These are phyloP conservation scores for Anoncus sp. DNA, from an alignment of 2,888 invertebrate species.

Conservation along the genomic window DNA sequence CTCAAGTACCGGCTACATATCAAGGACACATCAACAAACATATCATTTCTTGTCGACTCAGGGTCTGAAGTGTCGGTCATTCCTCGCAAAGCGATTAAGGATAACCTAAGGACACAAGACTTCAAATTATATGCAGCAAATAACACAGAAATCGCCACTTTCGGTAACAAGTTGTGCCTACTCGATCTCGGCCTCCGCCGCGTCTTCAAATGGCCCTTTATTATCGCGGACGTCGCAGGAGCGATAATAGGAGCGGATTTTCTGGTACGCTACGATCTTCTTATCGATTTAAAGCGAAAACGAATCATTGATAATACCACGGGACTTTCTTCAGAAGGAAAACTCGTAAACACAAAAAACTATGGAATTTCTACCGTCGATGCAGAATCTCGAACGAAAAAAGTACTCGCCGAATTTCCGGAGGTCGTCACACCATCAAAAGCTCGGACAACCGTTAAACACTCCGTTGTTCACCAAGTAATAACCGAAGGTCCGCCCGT, in stretches of 20 bases:
- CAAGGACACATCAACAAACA: background rate
- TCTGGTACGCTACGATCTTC: slow-evolving; percentile 39
- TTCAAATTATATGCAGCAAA: background rate
- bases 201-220: slow-evolving; percentile 52
- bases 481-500: slow-evolving; percentile 77
- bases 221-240: slow-evolving; percentile 47
- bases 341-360: background rate
- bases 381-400: background rate
- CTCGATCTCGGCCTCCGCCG: slow-evolving; percentile 49
- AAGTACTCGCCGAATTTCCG: slow-evolving; percentile 23
- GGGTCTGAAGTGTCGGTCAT: slow-evolving; percentile 7
- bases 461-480: slow-evolving; percentile 70
- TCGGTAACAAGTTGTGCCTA: slow-evolving; percentile 33
- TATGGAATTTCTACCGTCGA: slow-evolving; percentile 19
- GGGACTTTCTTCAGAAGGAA: slow-evolving; percentile 12
- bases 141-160: slow-evolving; percentile 19
- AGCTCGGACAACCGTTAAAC: slow-evolving; percentile 42
- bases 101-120: no score
- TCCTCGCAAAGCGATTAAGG: background rate
- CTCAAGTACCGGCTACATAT: background rate
- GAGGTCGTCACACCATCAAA: slow-evolving; percentile 29
- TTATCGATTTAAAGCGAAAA: slow-evolving; percentile 52
- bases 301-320: slow-evolving; percentile 26
- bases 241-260: slow-evolving; percentile 63
- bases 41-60: background rate